Evolutionary conservation across 2,888 invertebrate genomes (phyloP).

Genomic region (Bellardia bayeri): DNA sequence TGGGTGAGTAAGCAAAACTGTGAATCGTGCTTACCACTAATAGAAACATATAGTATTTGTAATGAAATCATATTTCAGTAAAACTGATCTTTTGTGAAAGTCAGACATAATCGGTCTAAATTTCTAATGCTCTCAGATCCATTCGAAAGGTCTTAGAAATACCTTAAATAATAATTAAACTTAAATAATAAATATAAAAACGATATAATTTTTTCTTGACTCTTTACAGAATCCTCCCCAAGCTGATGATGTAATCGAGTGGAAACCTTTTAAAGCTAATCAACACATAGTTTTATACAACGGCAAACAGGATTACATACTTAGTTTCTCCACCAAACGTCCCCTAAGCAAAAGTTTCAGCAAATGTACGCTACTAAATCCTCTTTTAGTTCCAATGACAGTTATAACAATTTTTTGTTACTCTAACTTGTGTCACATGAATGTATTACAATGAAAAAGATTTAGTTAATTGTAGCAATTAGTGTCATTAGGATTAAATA

Average conservation of each 20-base stretch:
- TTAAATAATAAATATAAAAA: too few species aligned
- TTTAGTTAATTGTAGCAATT: slow-evolving; percentile 39
- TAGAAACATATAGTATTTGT: too few species aligned
- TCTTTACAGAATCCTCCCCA: slow-evolving; percentile 22
- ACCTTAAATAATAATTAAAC: too few species aligned
- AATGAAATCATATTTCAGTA: too few species aligned
- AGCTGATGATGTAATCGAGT: slow-evolving; percentile 54
- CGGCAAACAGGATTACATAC: slow-evolving; percentile 50
- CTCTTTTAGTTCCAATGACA: slow-evolving; percentile 6
- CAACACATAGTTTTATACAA: slow-evolving; percentile 75
- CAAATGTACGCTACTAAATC: background rate
- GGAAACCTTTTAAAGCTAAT: slow-evolving; percentile 75
- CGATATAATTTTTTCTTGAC: background rate
- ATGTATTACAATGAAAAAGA: slow-evolving; percentile 30
- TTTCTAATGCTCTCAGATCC: too few species aligned
- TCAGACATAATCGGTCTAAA: too few species aligned
- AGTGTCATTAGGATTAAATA: slow-evolving; percentile 80
- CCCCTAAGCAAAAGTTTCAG: slow-evolving; percentile 55
- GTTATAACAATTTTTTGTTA: background rate
- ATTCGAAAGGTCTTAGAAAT: too few species aligned
- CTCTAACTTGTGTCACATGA: slow-evolving; percentile 23
- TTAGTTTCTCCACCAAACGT: too few species aligned
- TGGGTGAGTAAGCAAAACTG: slow-evolving; percentile 76
- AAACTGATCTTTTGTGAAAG: too few species aligned
- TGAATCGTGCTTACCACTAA: background rate